Evolutionary conservation across 2,113 vertebrate species (phyloP), one percentile per base, ranked within the genome.

Genomic region (Petrocephalus zakoni): DNA sequence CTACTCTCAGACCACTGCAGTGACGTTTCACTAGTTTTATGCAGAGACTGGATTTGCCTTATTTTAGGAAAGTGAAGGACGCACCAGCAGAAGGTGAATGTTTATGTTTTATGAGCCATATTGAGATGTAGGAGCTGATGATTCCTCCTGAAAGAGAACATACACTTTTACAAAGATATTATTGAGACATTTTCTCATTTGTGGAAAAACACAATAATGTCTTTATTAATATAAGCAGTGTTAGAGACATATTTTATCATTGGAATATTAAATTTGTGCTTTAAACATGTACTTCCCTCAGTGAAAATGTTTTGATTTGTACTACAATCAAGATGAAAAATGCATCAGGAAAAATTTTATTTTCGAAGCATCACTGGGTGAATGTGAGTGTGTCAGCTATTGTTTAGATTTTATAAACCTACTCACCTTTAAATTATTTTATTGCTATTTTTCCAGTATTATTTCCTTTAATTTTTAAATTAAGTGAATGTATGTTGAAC

Each of bases 51-150:
- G 68, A 34, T 82, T 56, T 46, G 87, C 72, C 87, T 88, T 88
- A 88, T 88, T 29, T 88, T 55, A 11, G 21, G 19, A 68, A 51
- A 75, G 87, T 55, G 72, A 46, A 22, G 68, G 47, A 72, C 68
- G 21, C 72, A 81, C 87, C 87, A 88, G 68, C 49, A 53, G 53
- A 81, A 47, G 15, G 68, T 81, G 87, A 82, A 55, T 88, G 72
- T 88, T 81, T n/a, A 53, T 55, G 25, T 51, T 53, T n/a, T 56
- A 78, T 56, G 68, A 88, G 87, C 49, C 87, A 55, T 52, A 55
- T 88, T 19, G 42, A 64, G 81, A 88, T 82, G 21, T 88, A 4
- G 42, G 47, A 78, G 51, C 37, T 61, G 86, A n/a, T 13, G 83
- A 86, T 51, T 51, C 25, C 37, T 86, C 84, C 11, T 86, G 21